phyloP scores from a whole-genome alignment of 2,113 vertebrate genomes.

The Oceanites oceanicus region DNA sequence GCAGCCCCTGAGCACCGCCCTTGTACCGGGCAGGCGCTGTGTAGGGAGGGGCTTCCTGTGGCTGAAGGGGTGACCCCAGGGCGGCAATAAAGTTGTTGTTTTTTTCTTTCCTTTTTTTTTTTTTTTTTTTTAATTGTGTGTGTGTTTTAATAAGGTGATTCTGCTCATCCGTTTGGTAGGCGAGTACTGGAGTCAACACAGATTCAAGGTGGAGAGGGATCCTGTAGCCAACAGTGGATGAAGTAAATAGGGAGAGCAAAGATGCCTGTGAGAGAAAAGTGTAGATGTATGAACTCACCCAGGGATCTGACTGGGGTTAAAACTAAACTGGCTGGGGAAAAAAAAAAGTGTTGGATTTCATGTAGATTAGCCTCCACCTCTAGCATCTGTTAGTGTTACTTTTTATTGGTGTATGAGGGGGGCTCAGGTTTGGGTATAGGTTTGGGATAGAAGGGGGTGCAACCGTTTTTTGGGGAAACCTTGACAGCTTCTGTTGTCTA shows the following conservation, averaged over 20 bases:
- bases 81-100: neutral
- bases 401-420: neutral
- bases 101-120: neutral
- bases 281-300: too few species aligned
- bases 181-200: accelerated
- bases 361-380: neutral
- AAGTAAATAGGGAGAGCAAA: neutral
- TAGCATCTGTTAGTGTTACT: accelerated
- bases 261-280: neutral
- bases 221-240: too few species aligned
- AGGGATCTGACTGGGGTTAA: neutral
- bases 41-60: accelerated
- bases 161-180: neutral
- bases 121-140: neutral
- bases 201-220: neutral
- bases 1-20: neutral
- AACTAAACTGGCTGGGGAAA: neutral
- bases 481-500: neutral
- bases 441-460: neutral
- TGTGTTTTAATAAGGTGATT: neutral
- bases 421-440: neutral
- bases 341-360: neutral
- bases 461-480: accelerated
- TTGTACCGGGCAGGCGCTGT: accelerated
- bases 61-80: neutral